These are phyloP conservation scores for Trichogramma dendrolimi DNA, from an alignment of 2,888 invertebrate species.

Conservation along the genomic window DNA sequence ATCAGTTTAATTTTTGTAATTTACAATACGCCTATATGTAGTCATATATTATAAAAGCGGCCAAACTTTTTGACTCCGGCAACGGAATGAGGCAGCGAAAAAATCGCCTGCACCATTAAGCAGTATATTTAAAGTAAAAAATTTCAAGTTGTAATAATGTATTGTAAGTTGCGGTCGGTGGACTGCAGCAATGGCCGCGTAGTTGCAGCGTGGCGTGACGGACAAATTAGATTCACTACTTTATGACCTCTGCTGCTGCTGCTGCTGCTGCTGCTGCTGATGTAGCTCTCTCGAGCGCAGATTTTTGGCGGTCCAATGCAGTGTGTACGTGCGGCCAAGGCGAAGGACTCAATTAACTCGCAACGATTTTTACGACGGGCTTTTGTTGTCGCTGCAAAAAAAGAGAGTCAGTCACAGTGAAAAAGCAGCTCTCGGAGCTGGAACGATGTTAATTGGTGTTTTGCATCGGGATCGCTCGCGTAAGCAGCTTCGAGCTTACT, in stretches of 20 bases:
- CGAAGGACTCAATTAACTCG: constrained; percentile 36
- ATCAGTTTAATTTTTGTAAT: too few relatives aligned
- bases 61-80: too few relatives aligned
- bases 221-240: constrained; percentile 30
- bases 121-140: too few relatives aligned
- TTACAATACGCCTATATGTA: too few relatives aligned
- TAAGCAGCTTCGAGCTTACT: constrained; percentile 3
- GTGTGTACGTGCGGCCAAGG: neutral
- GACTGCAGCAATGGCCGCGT: too few relatives aligned
- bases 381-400: constrained; percentile 2
- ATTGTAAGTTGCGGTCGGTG: too few relatives aligned
- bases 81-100: too few relatives aligned
- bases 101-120: too few relatives aligned
- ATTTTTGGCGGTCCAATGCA: too few relatives aligned
- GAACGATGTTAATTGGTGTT: constrained; percentile 31
- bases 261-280: neutral
- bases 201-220: constrained; percentile 10
- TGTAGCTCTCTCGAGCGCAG: too few relatives aligned
- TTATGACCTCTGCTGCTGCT: constrained; percentile 19
- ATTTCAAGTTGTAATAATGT: too few relatives aligned
- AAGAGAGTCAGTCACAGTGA: neutral
- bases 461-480: constrained; percentile 5
- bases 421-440: constrained; percentile 2
- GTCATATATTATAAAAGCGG: too few relatives aligned
- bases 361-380: constrained; percentile 32